Evolutionary conservation across 2,888 invertebrate species (phyloP), one percentile per base, ranked within the genome.

Genomic region (Andrena flavipes): DNA sequence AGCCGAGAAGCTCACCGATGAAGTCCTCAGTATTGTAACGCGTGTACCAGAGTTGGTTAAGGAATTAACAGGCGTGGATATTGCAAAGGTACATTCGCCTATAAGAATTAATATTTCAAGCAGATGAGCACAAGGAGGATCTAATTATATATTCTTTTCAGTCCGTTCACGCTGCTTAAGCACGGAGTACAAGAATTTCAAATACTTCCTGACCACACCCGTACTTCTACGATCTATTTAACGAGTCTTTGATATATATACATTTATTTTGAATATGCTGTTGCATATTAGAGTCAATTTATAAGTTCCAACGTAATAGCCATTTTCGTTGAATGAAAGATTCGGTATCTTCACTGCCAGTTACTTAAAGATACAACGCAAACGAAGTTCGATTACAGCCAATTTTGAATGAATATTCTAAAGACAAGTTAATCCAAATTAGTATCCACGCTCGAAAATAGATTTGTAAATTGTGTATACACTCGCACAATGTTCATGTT

Each of bases 31-130:
- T 93, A 99, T 99, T 93, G 98, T 99, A 85, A 96, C 97, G 91
- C 97, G 97, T 94, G 97, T 99, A 91, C 99, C 99, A 4, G 96
- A 97, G 89, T 96, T 99, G 90, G 98, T 99, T 59, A 97, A 98
- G 93, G 96, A 95, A 64, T 96, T 99, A 93, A 99, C 99, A 81
- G 99, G 99, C 51, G 98, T 99, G 80, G 98, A 99, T 94, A 98
- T 99, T 93, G 95, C 97, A 89, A 97, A 98, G 96, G 97, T 97
- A 92, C 68, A 84, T 87, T 51, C 62, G 13, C 23, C 56, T 65
- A 60, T 29, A 7, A 2, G 7, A 29, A 49, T 42, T 26, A 16
- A 59, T 42, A 33, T 70, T 49, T 7, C 7, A 49, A 62, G 51
- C 30, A n/a, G 51, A 69, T 8, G 2, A 30, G 29, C 63, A 8